Conservation (phyloP, 2,113 vertebrate genomes). For the Neodon shergylaensis region DNA sequence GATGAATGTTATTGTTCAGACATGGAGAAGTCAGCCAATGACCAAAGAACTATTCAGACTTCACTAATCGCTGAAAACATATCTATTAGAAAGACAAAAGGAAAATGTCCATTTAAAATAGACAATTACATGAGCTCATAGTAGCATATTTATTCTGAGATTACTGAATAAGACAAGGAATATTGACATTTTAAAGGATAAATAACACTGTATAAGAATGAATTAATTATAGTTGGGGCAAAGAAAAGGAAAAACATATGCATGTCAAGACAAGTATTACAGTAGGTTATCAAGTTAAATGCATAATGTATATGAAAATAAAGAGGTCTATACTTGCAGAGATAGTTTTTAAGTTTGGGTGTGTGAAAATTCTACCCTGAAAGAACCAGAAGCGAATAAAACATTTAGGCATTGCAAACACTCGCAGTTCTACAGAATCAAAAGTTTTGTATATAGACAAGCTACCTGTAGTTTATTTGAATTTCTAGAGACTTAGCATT, state of each 20-base stretch:
- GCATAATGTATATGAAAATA: neutral
- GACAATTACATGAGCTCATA: neutral
- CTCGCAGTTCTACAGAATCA: neutral
- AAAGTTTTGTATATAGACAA: slow-evolving; percentile 9
- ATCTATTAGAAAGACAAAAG: neutral
- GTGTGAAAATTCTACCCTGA: neutral
- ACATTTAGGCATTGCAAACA: neutral
- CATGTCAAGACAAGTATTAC: neutral
- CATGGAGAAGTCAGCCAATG: neutral
- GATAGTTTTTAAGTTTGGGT: neutral
- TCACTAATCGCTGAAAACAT: neutral
- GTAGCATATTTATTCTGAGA: neutral
- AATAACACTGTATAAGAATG: neutral
- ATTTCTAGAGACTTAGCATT: slow-evolving; percentile 64
- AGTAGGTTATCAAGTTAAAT: neutral
- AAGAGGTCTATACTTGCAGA: neutral
- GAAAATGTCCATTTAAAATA: neutral
- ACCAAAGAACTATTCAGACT: neutral
- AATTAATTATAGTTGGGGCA: neutral
- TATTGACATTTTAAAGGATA: neutral
- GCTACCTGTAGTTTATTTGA: slow-evolving; percentile 55
- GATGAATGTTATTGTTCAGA: neutral
- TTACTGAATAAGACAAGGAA: neutral
- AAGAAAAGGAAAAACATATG: neutral
- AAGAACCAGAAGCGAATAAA: neutral